Conservation (phyloP, 2,888 invertebrate genomes). For the Platynereis dumerilii region DNA sequence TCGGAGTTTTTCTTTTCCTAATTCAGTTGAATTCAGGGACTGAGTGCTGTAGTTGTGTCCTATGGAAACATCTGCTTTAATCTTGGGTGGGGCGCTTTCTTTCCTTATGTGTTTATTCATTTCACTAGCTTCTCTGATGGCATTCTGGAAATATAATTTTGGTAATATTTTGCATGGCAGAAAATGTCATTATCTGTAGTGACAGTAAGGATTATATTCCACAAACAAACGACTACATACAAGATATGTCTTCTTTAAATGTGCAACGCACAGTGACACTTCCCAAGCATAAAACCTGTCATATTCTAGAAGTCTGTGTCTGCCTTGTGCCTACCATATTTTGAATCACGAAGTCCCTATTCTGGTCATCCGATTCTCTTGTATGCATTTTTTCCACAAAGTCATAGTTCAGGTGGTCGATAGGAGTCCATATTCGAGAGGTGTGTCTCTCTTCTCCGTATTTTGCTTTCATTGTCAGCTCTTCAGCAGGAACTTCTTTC, state of each 20-base stretch:
- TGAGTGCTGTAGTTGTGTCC: slow-evolving; percentile 61
- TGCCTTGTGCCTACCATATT: slow-evolving; percentile 41
- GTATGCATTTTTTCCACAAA: slow-evolving; percentile 44
- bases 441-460: slow-evolving; percentile 30
- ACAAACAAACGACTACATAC: too few relatives aligned
- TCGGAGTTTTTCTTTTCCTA: slow-evolving; percentile 55
- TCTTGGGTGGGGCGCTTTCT: slow-evolving; percentile 39
- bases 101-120: slow-evolving; percentile 36
- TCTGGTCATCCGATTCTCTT: slow-evolving; percentile 33
- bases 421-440: slow-evolving; percentile 50
- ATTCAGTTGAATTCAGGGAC: slow-evolving; percentile 57
- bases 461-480: too few relatives aligned
- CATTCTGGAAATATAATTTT: neutral
- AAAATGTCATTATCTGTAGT: too few relatives aligned
- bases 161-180: too few relatives aligned
- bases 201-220: too few relatives aligned
- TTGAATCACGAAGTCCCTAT: slow-evolving; percentile 43
- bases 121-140: slow-evolving; percentile 47
- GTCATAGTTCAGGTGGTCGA: slow-evolving; percentile 54
- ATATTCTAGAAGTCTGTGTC: too few relatives aligned
- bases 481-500: too few relatives aligned
- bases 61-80: slow-evolving; percentile 44
- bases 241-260: too few relatives aligned
- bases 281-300: too few relatives aligned
- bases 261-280: too few relatives aligned